Percentiles rank a stretch among this genome's conserved stretches.
These are phyloP conservation scores for Tinea pellionella DNA, from an alignment of 2,888 invertebrate genomes.

Conservation along the genomic window DNA sequence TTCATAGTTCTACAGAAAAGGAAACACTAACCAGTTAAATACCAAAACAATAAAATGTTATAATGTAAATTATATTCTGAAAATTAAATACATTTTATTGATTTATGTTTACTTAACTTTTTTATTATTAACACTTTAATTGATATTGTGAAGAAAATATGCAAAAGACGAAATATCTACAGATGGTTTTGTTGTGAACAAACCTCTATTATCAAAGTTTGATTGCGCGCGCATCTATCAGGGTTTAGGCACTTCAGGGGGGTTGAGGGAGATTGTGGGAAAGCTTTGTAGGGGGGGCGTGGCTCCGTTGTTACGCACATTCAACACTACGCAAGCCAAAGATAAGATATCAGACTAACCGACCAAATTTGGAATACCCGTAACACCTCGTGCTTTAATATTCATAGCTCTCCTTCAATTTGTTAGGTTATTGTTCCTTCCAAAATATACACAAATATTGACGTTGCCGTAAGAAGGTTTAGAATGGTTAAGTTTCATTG, in stretches of 20 bases:
- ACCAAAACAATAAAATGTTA: no score
- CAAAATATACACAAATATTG: conserved; percentile 8
- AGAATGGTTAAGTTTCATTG: conserved; percentile 1
- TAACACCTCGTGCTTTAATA: not conserved
- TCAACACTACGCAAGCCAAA: conserved; percentile 43
- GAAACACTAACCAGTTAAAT: no score
- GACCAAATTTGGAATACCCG: conserved; percentile 22
- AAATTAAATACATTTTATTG: no score
- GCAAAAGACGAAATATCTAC: no score
- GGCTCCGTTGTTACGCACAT: conserved; percentile 53
- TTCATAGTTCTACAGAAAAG: no score
- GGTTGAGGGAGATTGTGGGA: conserved; percentile 28
- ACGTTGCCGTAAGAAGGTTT: not conserved
- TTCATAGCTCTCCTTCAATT: not conserved
- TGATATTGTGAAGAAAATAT: no score
- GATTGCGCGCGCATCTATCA: conserved; percentile 60
- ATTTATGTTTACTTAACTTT: no score
- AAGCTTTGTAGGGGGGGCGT: conserved; percentile 53
- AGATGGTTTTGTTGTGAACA: conserved; percentile 25
- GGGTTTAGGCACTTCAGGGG: conserved; percentile 34
- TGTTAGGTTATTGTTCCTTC: not conserved
- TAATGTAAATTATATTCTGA: no score
- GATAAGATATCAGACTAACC: conserved; percentile 39
- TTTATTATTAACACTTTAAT: no score
- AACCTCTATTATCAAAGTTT: conserved; percentile 37